Evolutionary conservation across 1,140 invertebrate genomes (phyloP).

Genomic region (Anastatus disparis): DNA sequence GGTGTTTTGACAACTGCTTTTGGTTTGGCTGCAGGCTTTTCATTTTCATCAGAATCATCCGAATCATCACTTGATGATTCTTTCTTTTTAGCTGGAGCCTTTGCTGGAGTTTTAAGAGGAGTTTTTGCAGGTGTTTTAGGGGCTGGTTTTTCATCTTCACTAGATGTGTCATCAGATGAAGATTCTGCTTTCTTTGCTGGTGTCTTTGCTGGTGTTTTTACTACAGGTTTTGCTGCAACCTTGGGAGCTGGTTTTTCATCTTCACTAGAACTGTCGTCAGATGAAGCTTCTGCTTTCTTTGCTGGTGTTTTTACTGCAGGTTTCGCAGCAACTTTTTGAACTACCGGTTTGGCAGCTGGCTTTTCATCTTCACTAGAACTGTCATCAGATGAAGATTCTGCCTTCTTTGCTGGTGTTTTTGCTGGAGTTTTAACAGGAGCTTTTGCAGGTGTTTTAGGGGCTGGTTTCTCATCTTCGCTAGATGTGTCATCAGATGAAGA

Average conservation of each 20-base stretch:
- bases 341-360: constrained; percentile 24
- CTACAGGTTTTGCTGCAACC: constrained; percentile 23
- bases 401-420: constrained; percentile 44
- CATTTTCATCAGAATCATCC: constrained; percentile 50
- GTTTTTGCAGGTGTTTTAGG: constrained; percentile 11
- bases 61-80: constrained; percentile 49
- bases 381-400: constrained; percentile 51
- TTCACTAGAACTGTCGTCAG: constrained; percentile 52
- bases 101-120: constrained; percentile 18
- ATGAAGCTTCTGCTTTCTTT: constrained; percentile 49
- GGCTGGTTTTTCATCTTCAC: constrained; percentile 48
- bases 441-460: constrained; percentile 37
- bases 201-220: constrained; percentile 50
- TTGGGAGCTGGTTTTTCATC: constrained; percentile 50
- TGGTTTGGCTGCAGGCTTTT: constrained; percentile 37
- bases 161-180: constrained; percentile 51
- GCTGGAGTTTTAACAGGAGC: constrained; percentile 34
- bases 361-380: constrained; percentile 53
- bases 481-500: constrained; percentile 54
- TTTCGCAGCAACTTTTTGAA: constrained; percentile 37
- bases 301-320: constrained; percentile 43
- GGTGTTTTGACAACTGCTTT: constrained; percentile 37
- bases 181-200: constrained; percentile 43
- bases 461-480: constrained; percentile 40
- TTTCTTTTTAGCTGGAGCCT: constrained; percentile 46